Percentiles rank a stretch among this genome's conserved stretches.
Evolutionary conservation across 2,888 invertebrate genomes (phyloP).

Genomic region (Chorisops tibialis): DNA sequence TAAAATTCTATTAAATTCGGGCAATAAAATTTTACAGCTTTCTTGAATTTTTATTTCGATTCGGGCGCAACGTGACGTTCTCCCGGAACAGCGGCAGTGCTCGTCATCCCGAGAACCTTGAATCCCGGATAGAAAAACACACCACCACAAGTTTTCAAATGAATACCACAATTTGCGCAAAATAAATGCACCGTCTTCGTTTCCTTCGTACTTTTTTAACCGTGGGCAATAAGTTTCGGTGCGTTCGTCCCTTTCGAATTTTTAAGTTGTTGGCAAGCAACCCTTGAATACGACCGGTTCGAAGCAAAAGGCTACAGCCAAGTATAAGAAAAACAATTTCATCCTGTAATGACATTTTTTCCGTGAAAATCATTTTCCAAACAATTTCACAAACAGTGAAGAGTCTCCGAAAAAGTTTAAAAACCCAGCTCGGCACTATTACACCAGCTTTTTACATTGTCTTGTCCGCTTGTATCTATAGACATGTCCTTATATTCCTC

Average conservation of each 20-base stretch:
- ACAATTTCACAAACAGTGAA: conserved; percentile 5
- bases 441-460: background rate
- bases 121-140: too few species aligned
- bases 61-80: too few species aligned
- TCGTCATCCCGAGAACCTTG: too few species aligned
- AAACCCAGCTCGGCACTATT: background rate
- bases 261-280: background rate
- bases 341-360: background rate
- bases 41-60: too few species aligned
- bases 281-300: background rate
- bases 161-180: too few species aligned
- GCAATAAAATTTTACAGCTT: conserved; percentile 5
- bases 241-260: background rate
- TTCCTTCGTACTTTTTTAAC: too few species aligned
- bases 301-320: background rate
- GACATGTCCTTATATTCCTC: too few species aligned
- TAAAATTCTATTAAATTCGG: conserved; percentile 7
- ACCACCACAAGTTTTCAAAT: too few species aligned
- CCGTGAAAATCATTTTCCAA: conserved; percentile 14
- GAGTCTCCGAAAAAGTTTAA: background rate
- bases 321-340: background rate
- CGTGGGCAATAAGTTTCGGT: background rate
- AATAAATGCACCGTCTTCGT: too few species aligned
- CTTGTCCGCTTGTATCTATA: background rate
- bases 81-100: too few species aligned